phyloP scores from a whole-genome alignment of 2,113 vertebrate species.

The Kryptolebias marmoratus region DNA sequence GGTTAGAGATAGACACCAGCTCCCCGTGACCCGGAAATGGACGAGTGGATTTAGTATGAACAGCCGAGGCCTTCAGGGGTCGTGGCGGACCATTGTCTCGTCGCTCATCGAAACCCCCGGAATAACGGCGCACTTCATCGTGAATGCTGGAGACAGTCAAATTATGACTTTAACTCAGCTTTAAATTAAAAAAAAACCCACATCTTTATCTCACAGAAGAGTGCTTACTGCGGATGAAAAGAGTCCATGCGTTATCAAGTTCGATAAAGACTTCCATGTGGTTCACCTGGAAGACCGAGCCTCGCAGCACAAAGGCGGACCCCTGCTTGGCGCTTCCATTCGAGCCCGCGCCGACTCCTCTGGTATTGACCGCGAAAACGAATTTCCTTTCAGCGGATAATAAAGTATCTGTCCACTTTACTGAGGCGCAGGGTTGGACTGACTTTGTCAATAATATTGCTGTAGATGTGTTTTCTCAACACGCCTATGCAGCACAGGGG shows the following conservation, averaged over 20 bases:
- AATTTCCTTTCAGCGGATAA: constrained; percentile 70
- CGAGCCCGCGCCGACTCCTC: constrained; percentile 32
- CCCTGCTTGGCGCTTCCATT: constrained; percentile 18
- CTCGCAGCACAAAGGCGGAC: constrained; percentile 20
- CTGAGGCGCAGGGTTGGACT: constrained; percentile 39
- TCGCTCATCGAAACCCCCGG: no score
- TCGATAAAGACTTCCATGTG: constrained; percentile 18
- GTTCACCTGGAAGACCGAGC: constrained; percentile 2
- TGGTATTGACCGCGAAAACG: constrained; percentile 58
- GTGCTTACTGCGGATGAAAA: constrained; percentile 20
- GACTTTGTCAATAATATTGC: constrained; percentile 67
- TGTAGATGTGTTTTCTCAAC: constrained; percentile 64
- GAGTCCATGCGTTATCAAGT: background rate
- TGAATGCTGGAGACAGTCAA: no score
- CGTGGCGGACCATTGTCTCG: no score
- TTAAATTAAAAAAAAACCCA: no score
- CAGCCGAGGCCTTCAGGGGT: no score
- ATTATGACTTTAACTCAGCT: no score
- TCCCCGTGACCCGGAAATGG: no score
- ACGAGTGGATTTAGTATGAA: no score
- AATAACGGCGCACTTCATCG: no score
- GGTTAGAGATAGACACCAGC: no score
- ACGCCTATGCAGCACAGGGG: constrained; percentile 40
- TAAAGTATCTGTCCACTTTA: constrained; percentile 69
- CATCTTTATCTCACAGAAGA: constrained; percentile 20